Evolutionary conservation across 2,888 invertebrate species (phyloP), one percentile per base, ranked within the genome.

Genomic region (Drosophila cognata): DNA sequence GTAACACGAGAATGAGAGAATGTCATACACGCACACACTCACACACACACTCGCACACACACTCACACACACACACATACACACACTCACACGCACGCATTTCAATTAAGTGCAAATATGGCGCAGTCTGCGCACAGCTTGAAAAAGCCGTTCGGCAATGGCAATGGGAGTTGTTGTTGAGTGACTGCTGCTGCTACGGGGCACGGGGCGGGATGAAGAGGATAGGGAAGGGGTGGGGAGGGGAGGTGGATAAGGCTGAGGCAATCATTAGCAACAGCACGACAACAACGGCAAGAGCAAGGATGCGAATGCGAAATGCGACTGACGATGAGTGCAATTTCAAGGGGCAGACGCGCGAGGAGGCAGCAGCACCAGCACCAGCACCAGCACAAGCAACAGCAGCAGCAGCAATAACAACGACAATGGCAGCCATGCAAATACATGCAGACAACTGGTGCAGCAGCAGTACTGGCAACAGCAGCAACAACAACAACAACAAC

Each of bases 71-170:
- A 62, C 43, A 51, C 66, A 58, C 48, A 51, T 62, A 64, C 53
- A 53, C 58, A 48, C 57, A 57, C 48, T 62, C 60, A 71, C 10
- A 61, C 51, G 38, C 77, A 80, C 66, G 72, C 89, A 79, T 89
- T 91, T 91, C 82, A 91, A 90, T 88, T 91, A 89, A 82, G 87
- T 88, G 88, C 83, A 88, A 91, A 86, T 86, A 91, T 90, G 90
- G 90, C 87, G 85, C 84, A 88, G 83, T 81, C 81, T 73, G 84
- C 77, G 76, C 84, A 81, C 84, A 82, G 84, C 88, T 78, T 80
- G 86, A 84, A 82, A 73, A 70, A 63, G 73, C 51, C 57, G 53
- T 51, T 68, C 63, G 66, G 62, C 46, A 66, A 60, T 63, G 77
- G 64, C 76, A 80, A 65, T 64, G 67, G 77, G 77, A 72, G 68